These are phyloP conservation scores for Pomatostomus ruficeps DNA, from an alignment of 2,113 vertebrate genomes.

Conservation along the genomic window DNA sequence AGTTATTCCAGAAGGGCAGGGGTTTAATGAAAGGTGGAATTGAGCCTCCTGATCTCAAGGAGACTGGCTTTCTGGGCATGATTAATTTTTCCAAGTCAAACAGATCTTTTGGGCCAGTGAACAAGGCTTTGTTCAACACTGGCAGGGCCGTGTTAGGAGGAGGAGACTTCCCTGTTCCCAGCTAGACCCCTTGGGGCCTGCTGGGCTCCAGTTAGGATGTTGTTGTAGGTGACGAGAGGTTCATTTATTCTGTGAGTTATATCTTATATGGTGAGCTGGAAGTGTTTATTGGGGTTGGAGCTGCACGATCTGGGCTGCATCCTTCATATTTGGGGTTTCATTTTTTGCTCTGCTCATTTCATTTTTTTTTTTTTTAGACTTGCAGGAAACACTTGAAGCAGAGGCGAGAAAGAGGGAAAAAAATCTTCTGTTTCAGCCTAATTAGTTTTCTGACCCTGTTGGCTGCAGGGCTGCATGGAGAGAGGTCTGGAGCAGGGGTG, in stretches of 20 bases:
- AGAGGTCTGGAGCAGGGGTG: background rate
- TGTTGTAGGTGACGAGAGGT: background rate
- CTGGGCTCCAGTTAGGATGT: background rate
- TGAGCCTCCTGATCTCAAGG: slow-evolving; percentile 34
- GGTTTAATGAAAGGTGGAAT: slow-evolving; percentile 45
- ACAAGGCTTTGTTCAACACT: slow-evolving; percentile 25
- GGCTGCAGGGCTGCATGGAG: background rate
- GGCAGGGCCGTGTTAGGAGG: background rate
- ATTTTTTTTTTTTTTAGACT: background rate
- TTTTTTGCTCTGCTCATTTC: background rate
- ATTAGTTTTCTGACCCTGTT: background rate
- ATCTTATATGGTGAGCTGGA: background rate
- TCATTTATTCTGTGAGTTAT: background rate
- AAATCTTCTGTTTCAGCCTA: background rate
- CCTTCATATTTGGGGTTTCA: background rate
- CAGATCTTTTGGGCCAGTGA: slow-evolving; percentile 25
- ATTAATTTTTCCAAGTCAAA: slow-evolving; percentile 44
- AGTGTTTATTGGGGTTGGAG: background rate
- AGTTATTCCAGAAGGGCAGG: slow-evolving; percentile 29
- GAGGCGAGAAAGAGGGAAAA: background rate
- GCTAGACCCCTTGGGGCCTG: background rate
- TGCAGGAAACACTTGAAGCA: background rate
- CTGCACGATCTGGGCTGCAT: background rate
- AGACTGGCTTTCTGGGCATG: slow-evolving; percentile 9
- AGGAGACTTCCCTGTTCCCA: background rate